These are phyloP conservation scores for Bicyclus anynana DNA, from an alignment of 1,140 invertebrate genomes.

Conservation along the genomic window DNA sequence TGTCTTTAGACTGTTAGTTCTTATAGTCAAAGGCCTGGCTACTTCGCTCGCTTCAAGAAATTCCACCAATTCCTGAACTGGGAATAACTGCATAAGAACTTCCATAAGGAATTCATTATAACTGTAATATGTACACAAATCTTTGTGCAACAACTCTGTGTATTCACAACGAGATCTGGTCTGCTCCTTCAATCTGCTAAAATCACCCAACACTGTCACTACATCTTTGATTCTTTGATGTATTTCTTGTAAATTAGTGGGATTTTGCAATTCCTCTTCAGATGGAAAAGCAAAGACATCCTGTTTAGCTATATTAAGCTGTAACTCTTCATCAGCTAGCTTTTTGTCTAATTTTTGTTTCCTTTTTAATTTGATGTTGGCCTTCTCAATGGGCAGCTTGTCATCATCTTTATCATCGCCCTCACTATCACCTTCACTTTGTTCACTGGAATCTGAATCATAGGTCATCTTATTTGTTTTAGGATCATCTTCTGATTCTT, in stretches of 20 bases:
- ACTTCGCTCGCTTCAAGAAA: constrained; percentile 98
- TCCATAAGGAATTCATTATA: constrained; percentile 99
- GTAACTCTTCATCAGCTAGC: constrained; percentile 88
- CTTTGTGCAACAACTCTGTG: constrained; percentile 85
- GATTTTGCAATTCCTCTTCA: constrained; percentile 84
- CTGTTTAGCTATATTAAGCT: constrained; percentile 85
- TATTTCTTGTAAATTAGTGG: constrained; percentile 88
- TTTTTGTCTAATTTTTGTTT: constrained; percentile 84
- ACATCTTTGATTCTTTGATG: constrained; percentile 95
- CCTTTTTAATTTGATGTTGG: constrained; percentile 88
- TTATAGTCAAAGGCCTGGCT: constrained; percentile 95
- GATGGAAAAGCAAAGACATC: constrained; percentile 87
- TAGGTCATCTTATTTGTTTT: constrained; percentile 52
- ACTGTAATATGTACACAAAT: constrained; percentile 97
- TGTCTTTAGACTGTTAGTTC: constrained; percentile 97
- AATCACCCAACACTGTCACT: constrained; percentile 92
- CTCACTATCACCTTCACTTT: constrained; percentile 60
- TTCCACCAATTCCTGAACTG: constrained; percentile 92
- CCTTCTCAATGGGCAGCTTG: constrained; percentile 91
- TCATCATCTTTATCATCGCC: constrained; percentile 80
- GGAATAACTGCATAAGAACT: constrained; percentile 95
- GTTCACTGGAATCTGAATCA: constrained; percentile 73
- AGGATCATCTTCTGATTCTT: constrained; percentile 48
- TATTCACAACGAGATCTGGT: constrained; percentile 90
- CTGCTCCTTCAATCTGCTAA: constrained; percentile 87